These are phyloP conservation scores for Agapostemon virescens DNA, from an alignment of 2,888 invertebrate species.

Conservation along the genomic window DNA sequence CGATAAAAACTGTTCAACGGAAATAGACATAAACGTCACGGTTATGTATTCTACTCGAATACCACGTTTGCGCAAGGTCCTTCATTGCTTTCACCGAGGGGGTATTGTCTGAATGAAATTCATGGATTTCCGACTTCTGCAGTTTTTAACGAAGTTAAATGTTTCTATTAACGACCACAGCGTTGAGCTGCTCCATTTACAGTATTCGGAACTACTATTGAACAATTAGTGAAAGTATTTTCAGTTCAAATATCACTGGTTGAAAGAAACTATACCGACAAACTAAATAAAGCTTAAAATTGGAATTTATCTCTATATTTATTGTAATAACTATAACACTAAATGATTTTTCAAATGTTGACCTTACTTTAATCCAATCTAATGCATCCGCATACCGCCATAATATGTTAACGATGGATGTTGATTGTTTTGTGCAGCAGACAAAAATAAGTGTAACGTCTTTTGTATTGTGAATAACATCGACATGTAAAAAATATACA, in stretches of 20 bases:
- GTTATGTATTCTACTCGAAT: conserved; percentile 10
- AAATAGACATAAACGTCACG: conserved; percentile 11
- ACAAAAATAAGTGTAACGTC: too few relatives aligned
- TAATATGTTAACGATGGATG: too few relatives aligned
- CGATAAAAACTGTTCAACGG: conserved; percentile 5
- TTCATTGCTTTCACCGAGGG: background rate
- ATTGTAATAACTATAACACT: too few relatives aligned
- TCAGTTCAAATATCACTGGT: background rate
- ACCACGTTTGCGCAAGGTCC: background rate
- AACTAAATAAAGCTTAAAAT: too few relatives aligned
- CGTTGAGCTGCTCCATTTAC: background rate
- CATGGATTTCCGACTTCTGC: background rate
- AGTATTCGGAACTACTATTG: background rate
- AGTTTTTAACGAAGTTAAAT: background rate
- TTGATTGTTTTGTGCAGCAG: too few relatives aligned
- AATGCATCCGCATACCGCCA: too few relatives aligned
- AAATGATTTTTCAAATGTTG: too few relatives aligned
- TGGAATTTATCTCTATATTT: too few relatives aligned
- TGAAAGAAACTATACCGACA: too few relatives aligned
- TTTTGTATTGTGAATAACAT: too few relatives aligned
- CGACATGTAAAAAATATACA: too few relatives aligned
- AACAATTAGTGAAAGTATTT: background rate
- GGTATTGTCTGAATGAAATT: background rate
- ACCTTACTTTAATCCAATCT: too few relatives aligned
- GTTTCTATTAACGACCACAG: background rate